A percentile compares a stretch with the other conserved stretches of the same genome.
phyloP scores from a whole-genome alignment of 2,888 invertebrate species.

The Drosophila melanosoma region DNA sequence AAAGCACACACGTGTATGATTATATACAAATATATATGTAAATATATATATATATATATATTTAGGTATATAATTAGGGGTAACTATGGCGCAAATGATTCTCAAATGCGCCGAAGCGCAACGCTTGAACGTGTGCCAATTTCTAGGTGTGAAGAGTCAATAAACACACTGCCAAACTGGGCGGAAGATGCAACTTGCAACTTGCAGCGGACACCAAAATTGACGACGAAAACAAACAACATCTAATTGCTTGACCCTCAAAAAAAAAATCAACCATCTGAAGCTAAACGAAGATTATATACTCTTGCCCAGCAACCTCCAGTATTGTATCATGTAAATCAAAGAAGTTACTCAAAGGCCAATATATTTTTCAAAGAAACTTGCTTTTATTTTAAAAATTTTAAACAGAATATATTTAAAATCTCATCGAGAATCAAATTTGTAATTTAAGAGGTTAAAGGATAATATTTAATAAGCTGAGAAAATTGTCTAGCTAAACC shows the following conservation, averaged over 20 bases:
- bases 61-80: constrained; percentile 57
- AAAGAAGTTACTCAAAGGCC: not conserved
- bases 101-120: constrained; percentile 66
- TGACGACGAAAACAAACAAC: constrained; percentile 34
- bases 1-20: not conserved
- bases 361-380: not conserved
- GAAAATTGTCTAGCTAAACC: not conserved
- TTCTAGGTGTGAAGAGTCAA: constrained; percentile 64
- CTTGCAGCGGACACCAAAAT: constrained; percentile 25
- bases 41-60: not conserved
- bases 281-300: not conserved
- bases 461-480: not conserved
- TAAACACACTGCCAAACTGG: constrained; percentile 13
- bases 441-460: too few species aligned
- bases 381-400: too few species aligned
- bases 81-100: constrained; percentile 63
- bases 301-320: not conserved
- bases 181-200: constrained; percentile 36
- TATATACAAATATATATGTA: not conserved
- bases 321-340: not conserved
- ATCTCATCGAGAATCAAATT: not conserved
- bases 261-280: not conserved
- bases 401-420: accelerated
- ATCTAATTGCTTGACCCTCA: constrained; percentile 9
- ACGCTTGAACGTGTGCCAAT: constrained; percentile 59